A percentile compares a stretch with the other conserved stretches of the same genome.
Evolutionary conservation across 2,888 invertebrate species (phyloP).

Genomic region (Drosophila niveifrons): DNA sequence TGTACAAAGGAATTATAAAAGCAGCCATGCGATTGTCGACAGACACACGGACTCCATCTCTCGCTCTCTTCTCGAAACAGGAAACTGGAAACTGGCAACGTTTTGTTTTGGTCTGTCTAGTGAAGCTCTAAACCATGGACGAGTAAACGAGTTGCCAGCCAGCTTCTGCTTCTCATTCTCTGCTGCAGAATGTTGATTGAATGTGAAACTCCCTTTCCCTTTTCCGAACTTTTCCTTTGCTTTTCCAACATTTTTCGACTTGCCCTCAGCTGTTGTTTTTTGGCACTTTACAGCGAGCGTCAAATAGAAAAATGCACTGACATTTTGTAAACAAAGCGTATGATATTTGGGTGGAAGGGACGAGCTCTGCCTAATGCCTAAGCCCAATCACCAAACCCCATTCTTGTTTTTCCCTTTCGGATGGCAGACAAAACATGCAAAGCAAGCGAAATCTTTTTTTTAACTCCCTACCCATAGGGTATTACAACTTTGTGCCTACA

Average conservation of each 20-base stretch:
- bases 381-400: constrained; percentile 25
- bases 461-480: too few relatives aligned
- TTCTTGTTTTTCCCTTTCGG: constrained; percentile 42
- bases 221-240: constrained; percentile 3
- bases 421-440: constrained; percentile 50
- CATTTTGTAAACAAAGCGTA: constrained; percentile 68
- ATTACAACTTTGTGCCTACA: too few relatives aligned
- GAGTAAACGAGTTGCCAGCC: constrained; percentile 35
- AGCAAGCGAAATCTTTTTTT: constrained; percentile 23
- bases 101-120: constrained; percentile 65
- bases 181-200: constrained; percentile 63
- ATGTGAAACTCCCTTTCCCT: constrained; percentile 41
- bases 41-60: constrained; percentile 51
- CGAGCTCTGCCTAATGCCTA: constrained; percentile 24
- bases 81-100: constrained; percentile 33
- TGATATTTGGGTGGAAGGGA: constrained; percentile 23
- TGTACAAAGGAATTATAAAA: constrained; percentile 75
- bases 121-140: constrained; percentile 28
- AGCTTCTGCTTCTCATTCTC: constrained; percentile 33
- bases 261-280: constrained; percentile 45
- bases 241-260: constrained; percentile 10
- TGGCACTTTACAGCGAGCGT: constrained; percentile 51
- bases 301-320: constrained; percentile 53
- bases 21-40: constrained; percentile 57
- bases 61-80: background rate